phyloP scores from a whole-genome alignment of 2,113 vertebrate genomes.

The Lepisosteus osseus region DNA sequence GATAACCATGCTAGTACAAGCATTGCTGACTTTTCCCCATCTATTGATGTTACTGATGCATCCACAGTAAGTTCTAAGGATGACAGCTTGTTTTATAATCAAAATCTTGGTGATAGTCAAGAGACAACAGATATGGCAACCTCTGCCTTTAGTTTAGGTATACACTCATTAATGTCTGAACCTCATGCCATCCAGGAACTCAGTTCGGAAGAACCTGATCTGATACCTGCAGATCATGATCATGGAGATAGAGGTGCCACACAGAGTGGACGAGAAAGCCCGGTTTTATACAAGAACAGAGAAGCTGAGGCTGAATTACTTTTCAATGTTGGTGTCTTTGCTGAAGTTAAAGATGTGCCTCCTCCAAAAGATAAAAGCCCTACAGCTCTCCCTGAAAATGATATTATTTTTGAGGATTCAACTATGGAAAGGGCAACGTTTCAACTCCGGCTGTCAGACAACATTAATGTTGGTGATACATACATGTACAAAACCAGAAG shows the following conservation, averaged over 20 bases:
- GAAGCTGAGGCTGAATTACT: neutral
- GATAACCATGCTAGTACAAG: neutral
- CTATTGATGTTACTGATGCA: neutral
- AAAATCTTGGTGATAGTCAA: neutral
- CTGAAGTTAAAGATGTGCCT: neutral
- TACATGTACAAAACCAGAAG: conserved; percentile 14
- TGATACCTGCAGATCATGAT: too few relatives aligned
- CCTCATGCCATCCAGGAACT: too few relatives aligned
- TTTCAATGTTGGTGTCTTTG: neutral
- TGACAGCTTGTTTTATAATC: neutral
- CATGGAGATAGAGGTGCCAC: too few relatives aligned
- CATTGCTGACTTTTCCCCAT: neutral
- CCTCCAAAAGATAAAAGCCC: neutral
- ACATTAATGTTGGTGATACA: conserved; percentile 21
- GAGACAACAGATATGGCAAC: neutral
- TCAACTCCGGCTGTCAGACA: neutral
- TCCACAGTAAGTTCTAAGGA: neutral
- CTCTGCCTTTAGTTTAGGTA: neutral
- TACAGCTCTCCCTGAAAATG: neutral
- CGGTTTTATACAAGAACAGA: neutral
- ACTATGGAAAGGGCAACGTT: neutral
- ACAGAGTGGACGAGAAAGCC: neutral
- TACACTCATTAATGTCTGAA: too few relatives aligned
- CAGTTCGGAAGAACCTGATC: too few relatives aligned
- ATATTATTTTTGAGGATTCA: neutral